phyloP scores from a whole-genome alignment of 35 echinoderm and acorn worm species.

The Ptychodera flava region DNA sequence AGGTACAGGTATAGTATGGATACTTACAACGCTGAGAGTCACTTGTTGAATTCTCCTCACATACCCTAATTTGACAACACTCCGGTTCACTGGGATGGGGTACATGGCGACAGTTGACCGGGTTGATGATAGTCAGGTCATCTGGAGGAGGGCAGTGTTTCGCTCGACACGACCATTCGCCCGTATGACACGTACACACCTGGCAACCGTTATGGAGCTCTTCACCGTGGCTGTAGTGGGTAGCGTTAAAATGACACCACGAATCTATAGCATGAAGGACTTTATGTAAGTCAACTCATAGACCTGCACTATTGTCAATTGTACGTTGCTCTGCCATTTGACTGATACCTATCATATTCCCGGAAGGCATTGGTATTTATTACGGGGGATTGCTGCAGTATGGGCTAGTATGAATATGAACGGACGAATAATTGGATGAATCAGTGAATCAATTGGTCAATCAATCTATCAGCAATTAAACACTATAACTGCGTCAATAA shows the following conservation, averaged over 20 bases:
- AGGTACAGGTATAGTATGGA: no score
- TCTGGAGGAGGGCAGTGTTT: conserved; percentile 82
- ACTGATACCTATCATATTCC: no score
- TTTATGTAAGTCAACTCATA: no score
- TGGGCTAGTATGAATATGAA: no score
- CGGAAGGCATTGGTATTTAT: no score
- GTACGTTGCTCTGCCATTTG: no score
- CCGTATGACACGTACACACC: conserved; percentile 82
- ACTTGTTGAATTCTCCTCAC: conserved; percentile 77
- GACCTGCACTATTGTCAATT: no score
- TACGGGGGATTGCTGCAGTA: no score
- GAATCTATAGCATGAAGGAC: not conserved
- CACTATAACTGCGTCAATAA: no score
- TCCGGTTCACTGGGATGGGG: conserved; percentile 87
- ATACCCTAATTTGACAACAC: conserved; percentile 76
- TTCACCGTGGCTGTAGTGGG: not conserved
- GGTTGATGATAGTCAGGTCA: conserved; percentile 62
- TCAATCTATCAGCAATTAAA: no score
- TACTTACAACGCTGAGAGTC: not conserved
- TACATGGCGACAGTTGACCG: conserved; percentile 67
- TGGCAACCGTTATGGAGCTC: conserved; percentile 60
- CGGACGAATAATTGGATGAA: no score
- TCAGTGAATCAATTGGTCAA: no score
- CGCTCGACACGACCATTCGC: conserved; percentile 80
- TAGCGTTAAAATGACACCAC: not conserved